Percentiles rank a stretch among this genome's conserved stretches.
Conservation (phyloP, 2,113 vertebrate genomes). For the Corydoras maculifer region DNA sequence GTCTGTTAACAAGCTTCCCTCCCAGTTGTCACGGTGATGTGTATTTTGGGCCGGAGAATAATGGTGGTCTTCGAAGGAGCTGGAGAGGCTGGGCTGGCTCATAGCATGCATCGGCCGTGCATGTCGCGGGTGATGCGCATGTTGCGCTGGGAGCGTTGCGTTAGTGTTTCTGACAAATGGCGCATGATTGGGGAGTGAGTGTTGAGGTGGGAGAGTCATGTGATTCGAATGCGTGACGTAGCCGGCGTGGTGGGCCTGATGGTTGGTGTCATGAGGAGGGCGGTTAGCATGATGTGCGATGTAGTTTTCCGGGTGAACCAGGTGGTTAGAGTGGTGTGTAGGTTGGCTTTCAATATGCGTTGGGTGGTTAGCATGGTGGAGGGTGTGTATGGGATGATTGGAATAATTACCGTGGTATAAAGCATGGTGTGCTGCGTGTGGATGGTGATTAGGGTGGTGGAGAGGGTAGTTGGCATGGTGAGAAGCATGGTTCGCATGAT, state of each 20-base stretch:
- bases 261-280: neutral
- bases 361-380: slow-evolving; percentile 5
- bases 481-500: slow-evolving; percentile 9
- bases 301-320: neutral
- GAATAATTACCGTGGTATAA: neutral
- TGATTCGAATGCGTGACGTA: neutral
- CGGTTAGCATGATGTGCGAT: neutral
- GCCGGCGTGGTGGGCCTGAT: neutral
- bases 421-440: too few relatives aligned
- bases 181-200: neutral
- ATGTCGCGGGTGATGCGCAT: neutral
- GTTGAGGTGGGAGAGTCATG: neutral
- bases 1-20: slow-evolving; percentile 47
- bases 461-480: neutral
- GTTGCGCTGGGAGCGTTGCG: neutral
- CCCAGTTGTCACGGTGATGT: slow-evolving; percentile 46
- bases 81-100: slow-evolving; percentile 49
- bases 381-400: neutral
- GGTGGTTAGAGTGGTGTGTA: neutral
- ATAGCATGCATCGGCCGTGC: slow-evolving; percentile 26
- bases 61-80: slow-evolving; percentile 44
- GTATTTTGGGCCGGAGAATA: slow-evolving; percentile 40
- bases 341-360: slow-evolving; percentile 1
- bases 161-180: neutral
- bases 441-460: neutral